Conservation (phyloP, 37 sponge, comb jelly and placozoan species). For the Trichoplax adhaerens region DNA sequence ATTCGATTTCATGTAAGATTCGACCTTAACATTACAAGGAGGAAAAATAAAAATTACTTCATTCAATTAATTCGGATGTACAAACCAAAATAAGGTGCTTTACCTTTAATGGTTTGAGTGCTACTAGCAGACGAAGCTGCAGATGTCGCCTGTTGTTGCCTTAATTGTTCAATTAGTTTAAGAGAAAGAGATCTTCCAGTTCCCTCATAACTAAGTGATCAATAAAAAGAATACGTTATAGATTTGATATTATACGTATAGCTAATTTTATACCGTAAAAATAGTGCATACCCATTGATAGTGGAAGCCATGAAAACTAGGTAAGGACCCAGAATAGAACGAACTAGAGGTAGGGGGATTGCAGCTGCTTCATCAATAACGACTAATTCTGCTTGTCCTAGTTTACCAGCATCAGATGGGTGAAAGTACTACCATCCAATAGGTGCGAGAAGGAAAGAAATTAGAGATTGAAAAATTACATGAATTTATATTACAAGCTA, state of each 20-base stretch:
- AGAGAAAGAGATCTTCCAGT: constrained; percentile 89
- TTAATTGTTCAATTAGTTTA: constrained; percentile 70
- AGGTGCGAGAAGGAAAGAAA: neutral
- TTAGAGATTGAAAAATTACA: neutral
- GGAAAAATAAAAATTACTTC: no score
- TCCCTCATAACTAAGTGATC: constrained; percentile 60
- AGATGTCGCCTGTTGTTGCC: constrained; percentile 11
- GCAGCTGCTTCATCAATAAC: constrained; percentile 95
- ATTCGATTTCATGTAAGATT: constrained; percentile 43
- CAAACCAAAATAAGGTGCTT: no score
- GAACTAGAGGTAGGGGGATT: constrained; percentile 88
- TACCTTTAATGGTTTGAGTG: no score
- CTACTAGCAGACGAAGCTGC: neutral
- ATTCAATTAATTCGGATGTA: no score
- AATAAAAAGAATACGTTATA: neutral
- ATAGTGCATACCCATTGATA: constrained; percentile 64
- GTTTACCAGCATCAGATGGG: constrained; percentile 61
- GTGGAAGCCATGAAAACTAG: constrained; percentile 95
- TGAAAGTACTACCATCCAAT: constrained; percentile 55
- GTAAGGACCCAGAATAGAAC: constrained; percentile 72
- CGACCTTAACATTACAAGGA: constrained; percentile 25
- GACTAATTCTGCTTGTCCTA: constrained; percentile 89
- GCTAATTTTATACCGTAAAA: neutral
- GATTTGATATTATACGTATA: neutral
- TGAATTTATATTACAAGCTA: neutral